phyloP scores from a whole-genome alignment of 2,113 vertebrate genomes.

The Eurystomus gularis region DNA sequence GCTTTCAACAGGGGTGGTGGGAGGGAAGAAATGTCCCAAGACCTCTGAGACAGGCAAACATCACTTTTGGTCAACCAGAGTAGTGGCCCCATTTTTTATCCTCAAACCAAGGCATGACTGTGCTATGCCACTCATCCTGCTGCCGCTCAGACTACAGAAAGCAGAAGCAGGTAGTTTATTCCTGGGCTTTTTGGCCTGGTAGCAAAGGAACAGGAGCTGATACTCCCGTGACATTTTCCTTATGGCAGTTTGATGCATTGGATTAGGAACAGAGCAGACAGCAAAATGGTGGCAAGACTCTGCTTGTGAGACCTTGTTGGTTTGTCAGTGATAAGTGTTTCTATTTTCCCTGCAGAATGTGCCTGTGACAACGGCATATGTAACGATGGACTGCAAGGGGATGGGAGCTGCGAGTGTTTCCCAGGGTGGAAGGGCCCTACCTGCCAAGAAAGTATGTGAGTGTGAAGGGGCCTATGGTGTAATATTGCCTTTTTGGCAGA shows the following conservation, averaged over 20 bases:
- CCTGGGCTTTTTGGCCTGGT: not conserved
- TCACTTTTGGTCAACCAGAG: not conserved
- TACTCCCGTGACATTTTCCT: not conserved
- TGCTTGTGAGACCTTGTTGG: not conserved
- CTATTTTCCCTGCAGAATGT: conserved; percentile 78
- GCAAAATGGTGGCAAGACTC: not conserved
- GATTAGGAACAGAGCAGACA: not conserved
- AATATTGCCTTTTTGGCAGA: not conserved
- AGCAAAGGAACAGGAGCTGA: not conserved
- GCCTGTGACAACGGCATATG: conserved; percentile 86
- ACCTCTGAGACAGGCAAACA: not conserved
- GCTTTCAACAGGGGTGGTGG: not conserved
- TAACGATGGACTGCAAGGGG: conserved; percentile 84
- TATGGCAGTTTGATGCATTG: not conserved
- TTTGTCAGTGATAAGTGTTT: not conserved
- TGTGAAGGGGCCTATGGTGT: not conserved
- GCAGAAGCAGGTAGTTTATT: not conserved
- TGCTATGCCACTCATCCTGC: not conserved
- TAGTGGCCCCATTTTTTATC: not conserved
- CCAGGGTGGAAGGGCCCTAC: conserved; percentile 86
- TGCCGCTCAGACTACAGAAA: not conserved
- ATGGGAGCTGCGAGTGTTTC: conserved; percentile 86
- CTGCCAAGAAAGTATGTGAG: conserved; percentile 83
- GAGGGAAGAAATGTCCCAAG: not conserved
- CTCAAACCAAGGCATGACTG: not conserved